phyloP scores from a whole-genome alignment of 2,113 vertebrate species.

The western clawed frog (Xenopus tropicalis) region UCB_Xtro_10.0 CM004446.2:110311501-110312000 shows the following conservation, averaged over 20 bases:
- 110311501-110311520: too few relatives aligned
- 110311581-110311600: not conserved
- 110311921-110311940: too few relatives aligned
- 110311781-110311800: not conserved
- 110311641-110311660: not conserved
- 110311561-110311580: not conserved
- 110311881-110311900: too few relatives aligned
- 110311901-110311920: too few relatives aligned
- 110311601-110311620: slow-evolving; percentile 3
- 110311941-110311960: too few relatives aligned
- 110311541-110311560: too few relatives aligned
- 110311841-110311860: too few relatives aligned
- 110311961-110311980: too few relatives aligned
- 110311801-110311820: not conserved
- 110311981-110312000: too few relatives aligned
- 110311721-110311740: slow-evolving; percentile 1
- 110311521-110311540: too few relatives aligned
- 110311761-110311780: not conserved
- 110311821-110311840: not conserved
- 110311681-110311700: not conserved
- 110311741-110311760: not conserved
- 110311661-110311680: slow-evolving; percentile 8
- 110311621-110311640: not conserved
- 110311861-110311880: too few relatives aligned
- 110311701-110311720: not conserved